Evolutionary conservation across 2,888 invertebrate genomes (phyloP).

Genomic region (Mythimna albipuncta): DNA sequence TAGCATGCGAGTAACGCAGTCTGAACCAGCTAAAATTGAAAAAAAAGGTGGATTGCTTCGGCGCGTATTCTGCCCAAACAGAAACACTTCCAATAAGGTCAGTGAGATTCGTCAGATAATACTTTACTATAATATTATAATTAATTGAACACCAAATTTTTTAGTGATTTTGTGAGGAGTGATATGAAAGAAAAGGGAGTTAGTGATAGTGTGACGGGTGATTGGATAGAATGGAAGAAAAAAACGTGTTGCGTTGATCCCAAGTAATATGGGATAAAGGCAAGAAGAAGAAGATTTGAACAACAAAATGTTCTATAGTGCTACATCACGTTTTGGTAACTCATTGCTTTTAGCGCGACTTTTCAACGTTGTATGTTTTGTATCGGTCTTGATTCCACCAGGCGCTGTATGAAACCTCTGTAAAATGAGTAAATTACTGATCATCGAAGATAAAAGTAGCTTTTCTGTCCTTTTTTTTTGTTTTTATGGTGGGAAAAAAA

Average conservation of each 20-base stretch:
- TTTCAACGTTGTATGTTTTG: background rate
- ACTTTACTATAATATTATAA: background rate
- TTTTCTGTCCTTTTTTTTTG: background rate
- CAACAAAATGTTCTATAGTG: background rate
- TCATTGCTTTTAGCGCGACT: background rate
- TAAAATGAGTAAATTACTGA: background rate
- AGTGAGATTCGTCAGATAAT: background rate
- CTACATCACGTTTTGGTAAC: background rate
- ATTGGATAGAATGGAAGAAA: no score
- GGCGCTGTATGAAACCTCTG: background rate
- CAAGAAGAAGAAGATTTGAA: background rate
- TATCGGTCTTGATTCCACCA: conserved; percentile 1
- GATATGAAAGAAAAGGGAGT: no score
- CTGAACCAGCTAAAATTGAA: conserved; percentile 73
- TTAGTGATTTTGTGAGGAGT: no score
- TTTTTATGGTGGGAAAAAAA: no score
- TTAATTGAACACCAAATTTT: no score
- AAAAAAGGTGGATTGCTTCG: conserved; percentile 71
- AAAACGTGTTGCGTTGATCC: no score
- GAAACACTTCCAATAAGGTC: conserved; percentile 74
- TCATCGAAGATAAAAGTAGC: background rate
- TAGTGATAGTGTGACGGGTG: no score
- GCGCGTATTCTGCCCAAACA: conserved; percentile 68
- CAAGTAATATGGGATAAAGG: no score
- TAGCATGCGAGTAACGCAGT: conserved; percentile 65